Evolutionary conservation across 2,113 vertebrate species (phyloP), one percentile per base, ranked within the genome.

Genomic region (Zosterops lateralis): DNA sequence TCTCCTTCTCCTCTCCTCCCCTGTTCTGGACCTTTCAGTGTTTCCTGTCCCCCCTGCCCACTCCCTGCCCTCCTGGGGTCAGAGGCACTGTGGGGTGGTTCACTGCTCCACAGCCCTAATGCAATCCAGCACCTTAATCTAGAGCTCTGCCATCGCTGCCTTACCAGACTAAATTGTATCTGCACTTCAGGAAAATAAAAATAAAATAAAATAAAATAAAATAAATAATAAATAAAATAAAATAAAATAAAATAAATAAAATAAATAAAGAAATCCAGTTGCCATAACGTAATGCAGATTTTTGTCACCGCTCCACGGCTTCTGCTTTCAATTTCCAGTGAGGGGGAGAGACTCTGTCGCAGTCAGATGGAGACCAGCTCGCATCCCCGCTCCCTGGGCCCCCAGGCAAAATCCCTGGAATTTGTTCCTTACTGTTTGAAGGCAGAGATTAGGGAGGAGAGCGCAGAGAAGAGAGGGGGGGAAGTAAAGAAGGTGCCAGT

Each of bases 241-340:
- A 36, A 36, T 36, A 36, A 36, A 36, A 36, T 36, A 36, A 36
- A 36, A 36, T 36, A 36, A 36, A 36, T 36, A 36, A 36, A 34
- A 34, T 36, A 36, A 36, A 36, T 36, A 36, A 36, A 36, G 42
- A 89, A 79, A 85, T 87, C 92, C 92, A 89, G 97, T 98, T 97
- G 97, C 96, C 94, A 97, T 98, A 99, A 99, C 98, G 96, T 98
- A 98, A 98, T 97, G 98, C 98, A 98, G 98, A 99, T 98, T 99
- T 98, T 98, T 98, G 98, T 98, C 97, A 98, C 97, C 50, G 96
- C 97, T 98, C 98, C 98, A 96, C 78, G 10, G 97, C 98, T 98
- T 98, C 98, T 99, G 98, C 98, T 98, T 98, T 98, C 96, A 97
- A 98, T 99, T 99, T 98, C 97, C 95, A 96, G 92, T 76, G 82